Base-by-base conservation (phyloP, 2,888 invertebrate genomes). In the Lamellibrachia columna region DNA sequence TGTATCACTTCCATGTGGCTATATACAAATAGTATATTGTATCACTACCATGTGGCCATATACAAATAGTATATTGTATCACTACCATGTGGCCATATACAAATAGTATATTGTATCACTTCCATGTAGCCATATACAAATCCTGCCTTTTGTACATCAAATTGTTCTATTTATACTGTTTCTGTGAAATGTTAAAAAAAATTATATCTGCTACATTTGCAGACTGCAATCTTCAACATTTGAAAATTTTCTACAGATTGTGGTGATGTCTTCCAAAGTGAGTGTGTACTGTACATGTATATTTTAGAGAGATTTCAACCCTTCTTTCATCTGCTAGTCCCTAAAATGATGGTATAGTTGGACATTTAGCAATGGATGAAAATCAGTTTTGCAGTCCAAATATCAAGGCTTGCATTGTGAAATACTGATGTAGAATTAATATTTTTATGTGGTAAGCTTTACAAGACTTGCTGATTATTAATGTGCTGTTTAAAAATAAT, bases 61-160 rank as follows among this genome's bases (percentile, higher is more conserved):
- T 75, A 75, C 75, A 75, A 75, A 75, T 75, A 28, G 28, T 28
- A 28, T 28, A 28, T 28, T 28, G 28, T 28, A 28, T 28, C 28
- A 28, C 28, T 28, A 28, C 28, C 28, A 28, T 28, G 75, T 75
- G 3, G 75, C 75, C 11, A 75, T 75, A 15, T 75, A 75, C 75
- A 75, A 75, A 75, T 75, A 28, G 28, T 28, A 28, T 28, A 28
- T 28, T 28, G 28, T 28, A 28, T 28, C 28, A 28, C 28, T 28
- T 28, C 28, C 75, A 15, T 75, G 75, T 75, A 6, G 75, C 75
- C 11, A 75, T 75, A 15, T 75, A 75, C 75, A 75, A 75, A 75
- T 75, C 75, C 75, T 75, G 75, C 75, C 75, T 15, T 75, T 75
- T 75, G 75, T 75, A 75, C 75, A 75, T 75, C n/a, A n/a, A 75